Evolutionary conservation across 2,113 vertebrate genomes (phyloP).

Genomic region (Lipotes vexillifer): DNA sequence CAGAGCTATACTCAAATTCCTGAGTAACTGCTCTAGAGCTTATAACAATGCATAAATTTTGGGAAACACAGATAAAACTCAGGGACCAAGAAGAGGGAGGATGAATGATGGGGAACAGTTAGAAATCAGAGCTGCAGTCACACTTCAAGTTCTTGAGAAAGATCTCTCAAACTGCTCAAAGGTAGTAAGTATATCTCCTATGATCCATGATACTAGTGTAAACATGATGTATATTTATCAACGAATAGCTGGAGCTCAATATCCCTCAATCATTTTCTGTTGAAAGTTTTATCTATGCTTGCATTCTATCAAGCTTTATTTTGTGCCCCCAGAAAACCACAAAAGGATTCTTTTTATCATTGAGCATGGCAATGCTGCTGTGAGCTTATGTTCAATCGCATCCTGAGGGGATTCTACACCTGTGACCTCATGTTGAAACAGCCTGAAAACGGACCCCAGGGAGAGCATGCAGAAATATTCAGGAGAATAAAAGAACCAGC

Average conservation of each 20-base stretch:
- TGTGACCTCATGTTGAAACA: constrained; percentile 69
- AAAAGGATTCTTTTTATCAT: neutral
- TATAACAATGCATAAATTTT: neutral
- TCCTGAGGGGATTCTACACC: constrained; percentile 48
- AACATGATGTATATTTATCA: neutral
- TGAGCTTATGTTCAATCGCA: constrained; percentile 75
- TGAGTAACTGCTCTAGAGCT: neutral
- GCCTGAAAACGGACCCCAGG: constrained; percentile 16
- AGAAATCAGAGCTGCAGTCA: neutral
- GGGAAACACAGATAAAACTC: neutral
- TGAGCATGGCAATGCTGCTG: constrained; percentile 54
- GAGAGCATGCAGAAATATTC: constrained; percentile 54
- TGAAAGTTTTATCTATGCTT: neutral
- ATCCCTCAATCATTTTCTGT: neutral
- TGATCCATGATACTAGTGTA: neutral
- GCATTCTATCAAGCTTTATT: neutral
- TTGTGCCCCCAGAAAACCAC: neutral
- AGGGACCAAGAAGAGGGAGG: neutral
- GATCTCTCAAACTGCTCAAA: neutral
- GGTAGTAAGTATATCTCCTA: neutral
- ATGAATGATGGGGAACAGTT: neutral
- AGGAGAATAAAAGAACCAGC: neutral
- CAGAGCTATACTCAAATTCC: neutral
- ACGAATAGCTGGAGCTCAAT: neutral
- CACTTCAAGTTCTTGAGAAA: neutral